Base-by-base conservation (phyloP, 2,888 invertebrate species). In the Agrotis exclamationis region DNA sequence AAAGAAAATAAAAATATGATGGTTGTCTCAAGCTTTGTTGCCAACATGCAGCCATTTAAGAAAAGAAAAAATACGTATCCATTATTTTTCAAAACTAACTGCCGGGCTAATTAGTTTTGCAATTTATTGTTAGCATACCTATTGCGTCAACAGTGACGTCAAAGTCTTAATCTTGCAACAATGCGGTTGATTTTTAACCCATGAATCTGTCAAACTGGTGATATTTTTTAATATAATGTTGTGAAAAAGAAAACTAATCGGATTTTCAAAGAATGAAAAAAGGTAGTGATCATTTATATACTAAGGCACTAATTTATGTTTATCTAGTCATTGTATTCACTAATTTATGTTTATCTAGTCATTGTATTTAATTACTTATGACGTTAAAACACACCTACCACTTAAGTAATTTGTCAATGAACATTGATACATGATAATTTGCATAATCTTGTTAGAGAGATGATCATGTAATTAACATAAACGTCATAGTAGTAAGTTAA, bases 351-450 rank as follows among this genome's bases (percentile, higher is more conserved):
- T n/a, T 16, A 33, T 66, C 11, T 66, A 67, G 11, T 28, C 20
- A 33, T 45, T 22, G 67, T 66, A 57, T 72, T 47, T 77, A 50
- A 45, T 70, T 20, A 56, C 13, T 16, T 50, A 57, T 63, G 48
- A 63, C 53, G 58, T 4, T 5, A 4, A 3, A 24, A 72, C 74
- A 66, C 65, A 54, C 58, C 74, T 45, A 63, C 57, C 14, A 11
- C 57, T 54, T 9, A 54, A 54, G 22, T 64, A 22, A 75, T 70
- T 70, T 59, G 65, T 70, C 62, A 80, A 63, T 16, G 33, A 76
- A 50, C 54, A 58, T 76, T 67, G 54, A 67, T 44, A 65, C 53
- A 71, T 63, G 4, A 0, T 20, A n/a, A 62, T 64, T 64, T 53
- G 22, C 59, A 80, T 80, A 62, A 28, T 54, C 33, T 47, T 58